Evolutionary conservation across 2,888 invertebrate genomes (phyloP).

Genomic region (Stramonita haemastoma): DNA sequence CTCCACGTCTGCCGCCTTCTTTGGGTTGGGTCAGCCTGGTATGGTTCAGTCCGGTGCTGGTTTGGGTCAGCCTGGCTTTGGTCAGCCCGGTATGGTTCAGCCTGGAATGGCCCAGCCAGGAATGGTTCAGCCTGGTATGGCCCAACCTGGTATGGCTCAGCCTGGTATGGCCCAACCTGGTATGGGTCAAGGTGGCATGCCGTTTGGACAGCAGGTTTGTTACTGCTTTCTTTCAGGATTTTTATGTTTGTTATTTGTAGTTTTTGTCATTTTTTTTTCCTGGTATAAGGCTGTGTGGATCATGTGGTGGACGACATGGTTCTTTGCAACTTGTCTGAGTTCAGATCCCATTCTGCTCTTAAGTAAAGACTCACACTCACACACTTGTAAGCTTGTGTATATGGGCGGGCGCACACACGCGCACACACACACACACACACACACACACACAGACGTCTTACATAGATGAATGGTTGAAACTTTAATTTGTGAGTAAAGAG

Average conservation of each 20-base stretch:
- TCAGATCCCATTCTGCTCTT: too few relatives aligned
- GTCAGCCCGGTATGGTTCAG: slow-evolving; percentile 3
- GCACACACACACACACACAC: too few relatives aligned
- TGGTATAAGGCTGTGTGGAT: too few relatives aligned
- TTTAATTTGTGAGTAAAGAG: too few relatives aligned
- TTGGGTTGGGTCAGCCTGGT: slow-evolving; percentile 16
- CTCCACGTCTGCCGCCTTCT: not conserved
- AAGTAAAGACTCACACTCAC: too few relatives aligned
- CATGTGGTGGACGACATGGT: too few relatives aligned
- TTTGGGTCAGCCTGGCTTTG: not conserved
- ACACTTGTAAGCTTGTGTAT: too few relatives aligned
- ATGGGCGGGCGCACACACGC: too few relatives aligned
- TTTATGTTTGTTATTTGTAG: slow-evolving; percentile 23
- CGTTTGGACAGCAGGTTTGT: slow-evolving; percentile 26
- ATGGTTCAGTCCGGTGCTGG: not conserved
- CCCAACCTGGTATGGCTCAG: slow-evolving; percentile 6
- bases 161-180: slow-evolving; percentile 1
- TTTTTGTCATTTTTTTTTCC: too few relatives aligned
- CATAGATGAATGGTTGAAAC: too few relatives aligned
- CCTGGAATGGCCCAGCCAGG: not conserved
- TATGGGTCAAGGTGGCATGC: not conserved
- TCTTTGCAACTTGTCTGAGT: too few relatives aligned
- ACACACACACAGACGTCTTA: too few relatives aligned
- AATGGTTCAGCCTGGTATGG: slow-evolving; percentile 9
- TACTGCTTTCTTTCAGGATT: not conserved